Evolutionary conservation across 2,888 invertebrate genomes (phyloP).

Genomic region (Cryptus armator): DNA sequence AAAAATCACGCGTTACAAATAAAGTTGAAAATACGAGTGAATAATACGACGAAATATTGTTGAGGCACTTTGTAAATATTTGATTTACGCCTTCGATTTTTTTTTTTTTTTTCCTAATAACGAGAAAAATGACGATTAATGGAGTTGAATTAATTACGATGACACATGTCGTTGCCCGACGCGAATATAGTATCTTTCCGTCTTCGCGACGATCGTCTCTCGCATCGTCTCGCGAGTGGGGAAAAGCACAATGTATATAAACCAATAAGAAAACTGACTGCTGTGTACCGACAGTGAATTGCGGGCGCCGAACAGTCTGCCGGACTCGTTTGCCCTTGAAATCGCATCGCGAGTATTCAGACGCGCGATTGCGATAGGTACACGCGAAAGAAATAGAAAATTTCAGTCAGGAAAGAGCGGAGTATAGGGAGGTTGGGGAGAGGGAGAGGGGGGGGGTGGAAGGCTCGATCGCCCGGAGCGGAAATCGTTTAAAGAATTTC

Average conservation of each 20-base stretch:
- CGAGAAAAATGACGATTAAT: constrained; percentile 15
- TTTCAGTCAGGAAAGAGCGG: neutral
- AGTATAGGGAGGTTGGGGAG: neutral
- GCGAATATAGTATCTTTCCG: constrained; percentile 34
- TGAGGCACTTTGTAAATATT: neutral
- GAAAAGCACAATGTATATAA: constrained; percentile 23
- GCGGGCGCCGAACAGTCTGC: constrained; percentile 71
- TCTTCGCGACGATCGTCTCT: constrained; percentile 35
- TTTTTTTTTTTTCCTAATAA: neutral
- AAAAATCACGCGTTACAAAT: too few species aligned
- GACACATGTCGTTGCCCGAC: neutral
- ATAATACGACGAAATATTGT: neutral
- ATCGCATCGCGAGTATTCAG: constrained; percentile 42
- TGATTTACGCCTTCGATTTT: constrained; percentile 17
- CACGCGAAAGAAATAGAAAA: neutral
- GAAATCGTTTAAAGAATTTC: neutral
- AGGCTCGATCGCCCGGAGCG: too few species aligned
- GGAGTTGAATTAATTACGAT: constrained; percentile 44
- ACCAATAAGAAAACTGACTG: constrained; percentile 37
- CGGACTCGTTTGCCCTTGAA: constrained; percentile 35
- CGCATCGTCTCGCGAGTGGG: constrained; percentile 18
- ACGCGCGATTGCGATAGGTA: constrained; percentile 11
- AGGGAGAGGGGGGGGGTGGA: too few species aligned
- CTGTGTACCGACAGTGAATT: constrained; percentile 32
- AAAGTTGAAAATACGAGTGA: too few species aligned